A percentile compares a stretch with the other conserved stretches of the same genome.
phyloP scores from a whole-genome alignment of 1,140 invertebrate genomes.

The Heliconius himera region DNA sequence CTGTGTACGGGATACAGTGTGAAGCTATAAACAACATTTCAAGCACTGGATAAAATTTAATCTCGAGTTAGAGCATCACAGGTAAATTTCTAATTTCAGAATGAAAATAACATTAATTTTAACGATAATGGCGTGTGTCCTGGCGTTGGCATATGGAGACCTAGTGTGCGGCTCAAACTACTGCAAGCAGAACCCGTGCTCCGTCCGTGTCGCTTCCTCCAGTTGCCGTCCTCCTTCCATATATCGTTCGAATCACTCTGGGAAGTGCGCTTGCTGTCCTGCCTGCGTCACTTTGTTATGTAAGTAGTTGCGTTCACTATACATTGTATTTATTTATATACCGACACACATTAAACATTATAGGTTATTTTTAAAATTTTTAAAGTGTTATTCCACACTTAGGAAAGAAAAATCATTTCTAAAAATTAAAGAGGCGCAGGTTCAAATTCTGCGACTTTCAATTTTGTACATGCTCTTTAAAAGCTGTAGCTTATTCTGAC shows the following conservation, averaged over 20 bases:
- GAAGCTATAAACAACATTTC: too few species aligned
- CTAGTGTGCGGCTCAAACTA: conserved; percentile 70
- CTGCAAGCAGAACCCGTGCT: conserved; percentile 69
- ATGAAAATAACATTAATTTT: conserved; percentile 63
- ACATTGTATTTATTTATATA: too few species aligned
- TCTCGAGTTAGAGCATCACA: not conserved
- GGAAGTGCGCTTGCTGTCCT: conserved; percentile 75
- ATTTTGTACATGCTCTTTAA: too few species aligned
- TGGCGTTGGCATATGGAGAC: conserved; percentile 60
- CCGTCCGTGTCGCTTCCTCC: conserved; percentile 39
- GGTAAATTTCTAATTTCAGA: conserved; percentile 47
- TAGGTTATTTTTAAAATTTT: too few species aligned
- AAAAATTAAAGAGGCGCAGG: too few species aligned
- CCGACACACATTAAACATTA: too few species aligned
- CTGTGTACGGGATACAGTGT: too few species aligned
- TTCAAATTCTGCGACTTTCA: too few species aligned
- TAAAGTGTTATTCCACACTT: too few species aligned
- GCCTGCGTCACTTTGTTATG: conserved; percentile 69
- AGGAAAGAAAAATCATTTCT: too few species aligned
- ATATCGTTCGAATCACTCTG: conserved; percentile 67
- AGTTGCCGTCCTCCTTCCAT: conserved; percentile 56
- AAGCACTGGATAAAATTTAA: too few species aligned
- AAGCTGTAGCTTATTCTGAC: too few species aligned
- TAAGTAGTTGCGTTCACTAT: conserved; percentile 43
- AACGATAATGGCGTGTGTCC: conserved; percentile 54